Percentiles rank a stretch among this genome's conserved stretches.
phyloP scores from a whole-genome alignment of 2,888 invertebrate genomes.

The Pristionchus fissidentatus region DNA sequence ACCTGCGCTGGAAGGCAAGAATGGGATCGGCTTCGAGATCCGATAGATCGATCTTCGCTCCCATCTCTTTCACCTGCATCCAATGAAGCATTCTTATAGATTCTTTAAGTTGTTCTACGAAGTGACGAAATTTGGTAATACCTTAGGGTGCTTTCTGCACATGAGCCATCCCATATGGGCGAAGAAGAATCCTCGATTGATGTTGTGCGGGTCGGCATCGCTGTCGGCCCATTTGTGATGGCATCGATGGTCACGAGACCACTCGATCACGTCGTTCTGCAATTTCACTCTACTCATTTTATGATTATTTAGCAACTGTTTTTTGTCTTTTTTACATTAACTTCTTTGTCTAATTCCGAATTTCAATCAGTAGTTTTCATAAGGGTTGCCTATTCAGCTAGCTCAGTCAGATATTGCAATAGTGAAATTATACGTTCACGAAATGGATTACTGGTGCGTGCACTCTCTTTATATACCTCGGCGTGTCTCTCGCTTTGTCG shows the following conservation, averaged over 20 bases:
- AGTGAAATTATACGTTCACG: too few relatives aligned
- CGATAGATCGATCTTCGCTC: slow-evolving; percentile 84
- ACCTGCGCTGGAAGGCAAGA: slow-evolving; percentile 89
- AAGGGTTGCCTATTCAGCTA: background rate
- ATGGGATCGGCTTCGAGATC: slow-evolving; percentile 86
- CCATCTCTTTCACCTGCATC: slow-evolving; percentile 62
- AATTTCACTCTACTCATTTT: background rate
- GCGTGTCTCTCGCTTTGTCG: too few relatives aligned
- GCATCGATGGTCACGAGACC: slow-evolving; percentile 87
- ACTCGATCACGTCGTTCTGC: slow-evolving; percentile 89
- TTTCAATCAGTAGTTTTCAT: background rate
- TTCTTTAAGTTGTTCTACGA: background rate
- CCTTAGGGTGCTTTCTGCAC: slow-evolving; percentile 83
- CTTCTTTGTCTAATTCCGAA: background rate
- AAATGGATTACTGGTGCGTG: too few relatives aligned
- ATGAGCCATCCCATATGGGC: slow-evolving; percentile 95
- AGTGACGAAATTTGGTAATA: background rate
- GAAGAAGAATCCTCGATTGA: slow-evolving; percentile 91
- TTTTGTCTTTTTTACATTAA: too few relatives aligned
- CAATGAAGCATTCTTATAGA: background rate
- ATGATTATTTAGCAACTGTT: too few relatives aligned
- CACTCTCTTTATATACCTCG: too few relatives aligned
- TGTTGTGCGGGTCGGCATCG: slow-evolving; percentile 93
- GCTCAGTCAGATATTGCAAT: background rate
- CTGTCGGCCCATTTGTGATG: slow-evolving; percentile 95